A percentile compares a stretch with the other conserved stretches of the same genome.
These are phyloP conservation scores for Tenthredo mesomela DNA, from an alignment of 2,888 invertebrate species.

Conservation along the genomic window DNA sequence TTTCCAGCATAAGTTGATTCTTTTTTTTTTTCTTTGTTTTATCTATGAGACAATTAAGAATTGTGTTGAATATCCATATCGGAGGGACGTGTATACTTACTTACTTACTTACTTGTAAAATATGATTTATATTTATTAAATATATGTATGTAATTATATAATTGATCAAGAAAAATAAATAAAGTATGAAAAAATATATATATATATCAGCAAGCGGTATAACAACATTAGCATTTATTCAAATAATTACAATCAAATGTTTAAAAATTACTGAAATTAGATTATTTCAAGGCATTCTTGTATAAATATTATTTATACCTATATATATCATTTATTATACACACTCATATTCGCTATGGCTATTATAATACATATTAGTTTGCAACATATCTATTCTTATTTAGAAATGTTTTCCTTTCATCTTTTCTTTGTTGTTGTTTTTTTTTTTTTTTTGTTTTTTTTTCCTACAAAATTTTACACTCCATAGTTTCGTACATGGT, in stretches of 20 bases:
- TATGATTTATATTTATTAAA: background rate
- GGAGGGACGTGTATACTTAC: background rate
- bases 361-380: slow-evolving; percentile 50
- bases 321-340: slow-evolving; percentile 44
- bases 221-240: slow-evolving; percentile 50
- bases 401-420: background rate
- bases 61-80: background rate
- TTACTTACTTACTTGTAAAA: background rate
- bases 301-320: slow-evolving; percentile 43
- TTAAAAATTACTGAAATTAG: slow-evolving; percentile 49
- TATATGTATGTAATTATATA: background rate
- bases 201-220: slow-evolving; percentile 16
- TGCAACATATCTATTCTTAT: slow-evolving; percentile 28
- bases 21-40: background rate
- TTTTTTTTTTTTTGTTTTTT: background rate
- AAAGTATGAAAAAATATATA: background rate
- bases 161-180: background rate
- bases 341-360: slow-evolving; percentile 42
- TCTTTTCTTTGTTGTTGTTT: background rate
- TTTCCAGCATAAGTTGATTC: slow-evolving; percentile 56
- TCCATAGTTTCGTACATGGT: slow-evolving; percentile 22
- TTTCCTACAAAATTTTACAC: slow-evolving; percentile 8
- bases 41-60: background rate
- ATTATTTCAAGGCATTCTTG: slow-evolving; percentile 47
- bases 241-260: slow-evolving; percentile 43